Percentiles rank a stretch among this genome's conserved stretches.
phyloP scores from a whole-genome alignment of 2,113 vertebrate species.

The Rhabdomys dilectus region DNA sequence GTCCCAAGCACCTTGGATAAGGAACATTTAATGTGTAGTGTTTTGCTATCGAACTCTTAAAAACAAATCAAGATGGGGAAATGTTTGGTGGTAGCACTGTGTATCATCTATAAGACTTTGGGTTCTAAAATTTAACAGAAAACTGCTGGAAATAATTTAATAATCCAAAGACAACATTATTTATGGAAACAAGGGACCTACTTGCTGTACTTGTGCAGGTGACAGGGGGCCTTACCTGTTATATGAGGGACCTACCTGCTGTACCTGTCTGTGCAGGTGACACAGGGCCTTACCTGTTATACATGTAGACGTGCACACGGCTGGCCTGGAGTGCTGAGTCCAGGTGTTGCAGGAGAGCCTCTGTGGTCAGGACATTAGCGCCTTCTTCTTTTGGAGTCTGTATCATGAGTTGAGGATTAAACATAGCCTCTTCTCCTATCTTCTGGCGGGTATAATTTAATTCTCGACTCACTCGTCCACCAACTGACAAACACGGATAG shows the following conservation, averaged over 20 bases:
- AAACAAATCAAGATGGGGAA: neutral
- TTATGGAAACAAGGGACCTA: conserved; percentile 65
- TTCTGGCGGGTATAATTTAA: conserved; percentile 98
- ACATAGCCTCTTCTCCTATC: conserved; percentile 99
- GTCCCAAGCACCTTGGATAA: neutral
- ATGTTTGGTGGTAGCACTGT: neutral
- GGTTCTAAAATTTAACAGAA: neutral
- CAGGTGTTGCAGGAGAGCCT: conserved; percentile 96
- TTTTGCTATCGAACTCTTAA: neutral
- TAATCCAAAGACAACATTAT: too few species aligned
- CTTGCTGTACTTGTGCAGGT: conserved; percentile 95
- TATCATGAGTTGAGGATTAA: conserved; percentile 99
- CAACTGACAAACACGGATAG: conserved; percentile 89
- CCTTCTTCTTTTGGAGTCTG: conserved; percentile 97
- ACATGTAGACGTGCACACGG: conserved; percentile 97
- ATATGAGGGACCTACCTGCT: conserved; percentile 92
- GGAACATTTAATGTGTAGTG: neutral
- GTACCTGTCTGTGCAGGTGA: conserved; percentile 95
- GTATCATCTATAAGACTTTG: neutral
- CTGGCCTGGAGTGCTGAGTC: conserved; percentile 97
- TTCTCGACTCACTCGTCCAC: conserved; percentile 97
- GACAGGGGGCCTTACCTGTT: conserved; percentile 96
- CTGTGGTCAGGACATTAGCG: conserved; percentile 94
- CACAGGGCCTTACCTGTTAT: conserved; percentile 96
- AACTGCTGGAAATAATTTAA: neutral